Base-by-base conservation (phyloP, 1,140 invertebrate species). In the Zaprionus davidi region DNA sequence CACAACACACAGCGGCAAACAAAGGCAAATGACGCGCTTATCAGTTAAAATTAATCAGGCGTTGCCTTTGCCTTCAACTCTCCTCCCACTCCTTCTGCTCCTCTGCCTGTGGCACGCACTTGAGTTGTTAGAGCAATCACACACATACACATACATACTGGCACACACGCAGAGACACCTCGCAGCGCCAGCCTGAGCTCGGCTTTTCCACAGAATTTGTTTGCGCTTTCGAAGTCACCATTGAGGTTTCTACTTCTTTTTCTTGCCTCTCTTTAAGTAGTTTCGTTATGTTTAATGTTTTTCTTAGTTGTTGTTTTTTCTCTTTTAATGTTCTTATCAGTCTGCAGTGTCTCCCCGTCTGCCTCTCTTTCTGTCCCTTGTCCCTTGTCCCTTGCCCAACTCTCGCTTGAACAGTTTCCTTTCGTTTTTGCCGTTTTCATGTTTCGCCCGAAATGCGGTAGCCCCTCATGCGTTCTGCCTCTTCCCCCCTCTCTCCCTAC, bases 11-110 rank as follows among this genome's bases (percentile, higher is more conserved):
- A 31, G 34, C 55, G 56, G 57, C 71, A 74, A 66, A 83, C 80
- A 87, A 87, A 87, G 79, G 80, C 84, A 87, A 87, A 88, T 87
- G 84, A 88, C 74, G 74, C 65, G 63, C 84, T 87, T 87, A 87
- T 87, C 83, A 88, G 83, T 83, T 88, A 66, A 87, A 88, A 87
- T 87, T 87, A 87, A 87, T 87, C 83, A 87, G 83, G 83, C 83
- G 74, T 87, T 87, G 84, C 77, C 83, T 80, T 63, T 73, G 46
- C 74, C 62, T 71, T 34, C 58, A 65, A 36, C 68, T 60, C 68
- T 60, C 46, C 26, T 38, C 58, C 41, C 20, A 17, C 51, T 17
- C 28, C 28, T 24, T 17, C 26, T 20, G 3, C 31, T 15, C 22
- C 24, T 55, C 15, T 9, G 4, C 41, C 51, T 71, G 68, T 76